Evolutionary conservation across 1,140 invertebrate species (phyloP).

Genomic region (Globodera rostochiensis): DNA sequence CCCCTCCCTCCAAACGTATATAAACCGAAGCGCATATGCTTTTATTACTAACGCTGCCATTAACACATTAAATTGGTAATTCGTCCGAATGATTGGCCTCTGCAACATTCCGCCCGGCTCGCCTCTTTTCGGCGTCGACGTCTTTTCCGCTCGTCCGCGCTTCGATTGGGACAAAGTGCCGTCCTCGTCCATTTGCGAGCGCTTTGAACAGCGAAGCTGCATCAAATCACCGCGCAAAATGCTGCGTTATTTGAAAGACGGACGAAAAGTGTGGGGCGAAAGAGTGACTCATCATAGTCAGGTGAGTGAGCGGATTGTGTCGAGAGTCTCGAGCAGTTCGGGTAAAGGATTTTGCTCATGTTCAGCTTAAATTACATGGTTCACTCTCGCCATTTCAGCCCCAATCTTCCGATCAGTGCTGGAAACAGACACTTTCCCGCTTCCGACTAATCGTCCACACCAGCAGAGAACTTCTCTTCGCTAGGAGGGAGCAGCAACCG

Average conservation of each 20-base stretch:
- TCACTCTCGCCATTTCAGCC: neutral
- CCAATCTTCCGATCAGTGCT: neutral
- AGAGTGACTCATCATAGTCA: neutral
- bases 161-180: neutral
- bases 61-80: too few species aligned
- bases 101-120: slow-evolving; percentile 3
- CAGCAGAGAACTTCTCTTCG: neutral
- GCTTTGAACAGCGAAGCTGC: neutral
- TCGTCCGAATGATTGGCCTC: slow-evolving; percentile 4
- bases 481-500: neutral
- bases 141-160: neutral
- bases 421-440: neutral
- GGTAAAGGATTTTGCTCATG: too few species aligned
- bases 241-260: slow-evolving; percentile 5
- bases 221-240: neutral
- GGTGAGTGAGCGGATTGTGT: neutral
- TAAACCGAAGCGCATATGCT: too few species aligned
- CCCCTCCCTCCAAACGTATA: too few species aligned
- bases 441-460: neutral
- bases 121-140: slow-evolving; percentile 4
- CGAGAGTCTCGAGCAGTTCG: neutral
- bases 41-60: too few species aligned
- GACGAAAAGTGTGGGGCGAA: neutral
- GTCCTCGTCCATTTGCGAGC: slow-evolving; percentile 4
- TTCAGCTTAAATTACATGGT: neutral